Conservation (phyloP, 2,113 vertebrate species). For the Callospermophilus lateralis region DNA sequence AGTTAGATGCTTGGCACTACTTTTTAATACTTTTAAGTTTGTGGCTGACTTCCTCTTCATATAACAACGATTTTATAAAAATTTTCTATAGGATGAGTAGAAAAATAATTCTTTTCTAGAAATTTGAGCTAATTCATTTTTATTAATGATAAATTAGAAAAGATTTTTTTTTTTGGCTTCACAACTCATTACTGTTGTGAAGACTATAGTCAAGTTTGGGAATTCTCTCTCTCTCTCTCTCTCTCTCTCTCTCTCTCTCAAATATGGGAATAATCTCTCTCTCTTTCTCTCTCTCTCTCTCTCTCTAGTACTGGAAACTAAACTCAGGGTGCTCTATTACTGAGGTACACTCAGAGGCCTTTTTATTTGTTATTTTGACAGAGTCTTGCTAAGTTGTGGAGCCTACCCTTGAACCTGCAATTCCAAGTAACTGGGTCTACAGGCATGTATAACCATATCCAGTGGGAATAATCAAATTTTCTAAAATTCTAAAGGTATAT, state of each 20-base stretch:
- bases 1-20: background rate
- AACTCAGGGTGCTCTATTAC: background rate
- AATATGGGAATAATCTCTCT: background rate
- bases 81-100: background rate
- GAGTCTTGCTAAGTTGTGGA: background rate
- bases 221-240: background rate
- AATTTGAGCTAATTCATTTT: background rate
- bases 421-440: background rate
- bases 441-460: background rate
- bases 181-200: slow-evolving; percentile 10
- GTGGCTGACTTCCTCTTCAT: background rate
- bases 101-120: slow-evolving; percentile 39
- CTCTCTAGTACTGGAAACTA: background rate
- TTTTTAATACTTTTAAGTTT: slow-evolving; percentile 4
- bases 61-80: background rate
- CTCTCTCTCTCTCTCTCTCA: background rate
- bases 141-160: background rate
- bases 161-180: background rate
- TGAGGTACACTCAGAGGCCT: background rate
- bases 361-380: background rate
- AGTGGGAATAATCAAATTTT: background rate
- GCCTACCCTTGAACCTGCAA: background rate
- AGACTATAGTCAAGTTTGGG: no score
- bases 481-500: background rate
- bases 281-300: background rate